phyloP scores from a whole-genome alignment of 2,113 vertebrate genomes.

The Aspiorhynchus laticeps region DNA sequence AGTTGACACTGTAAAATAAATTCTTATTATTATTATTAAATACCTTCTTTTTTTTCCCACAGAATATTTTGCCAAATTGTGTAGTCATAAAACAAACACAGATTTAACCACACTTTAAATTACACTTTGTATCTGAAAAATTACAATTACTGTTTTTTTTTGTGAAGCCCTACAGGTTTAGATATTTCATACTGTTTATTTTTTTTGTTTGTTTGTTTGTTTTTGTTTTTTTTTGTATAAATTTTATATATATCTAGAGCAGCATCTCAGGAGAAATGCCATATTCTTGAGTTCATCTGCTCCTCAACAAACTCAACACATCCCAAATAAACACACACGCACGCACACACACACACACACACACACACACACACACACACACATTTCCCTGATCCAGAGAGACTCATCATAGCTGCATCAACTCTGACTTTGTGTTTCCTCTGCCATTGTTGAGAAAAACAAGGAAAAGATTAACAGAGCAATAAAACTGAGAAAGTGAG shows the following conservation, averaged over 20 bases:
- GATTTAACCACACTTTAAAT: too few species aligned
- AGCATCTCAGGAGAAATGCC: not conserved
- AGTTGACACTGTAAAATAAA: too few species aligned
- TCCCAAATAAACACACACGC: not conserved
- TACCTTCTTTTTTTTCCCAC: too few species aligned
- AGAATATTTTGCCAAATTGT: too few species aligned
- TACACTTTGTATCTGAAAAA: not conserved
- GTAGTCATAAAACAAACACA: too few species aligned
- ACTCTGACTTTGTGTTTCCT: not conserved
- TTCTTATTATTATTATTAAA: too few species aligned
- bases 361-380: not conserved
- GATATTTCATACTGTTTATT: too few species aligned
- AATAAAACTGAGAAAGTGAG: not conserved
- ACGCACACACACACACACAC: not conserved
- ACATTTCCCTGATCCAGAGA: not conserved
- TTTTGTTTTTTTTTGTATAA: too few species aligned
- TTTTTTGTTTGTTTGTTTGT: too few species aligned
- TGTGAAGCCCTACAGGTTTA: too few species aligned
- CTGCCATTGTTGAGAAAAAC: constrained; percentile 2
- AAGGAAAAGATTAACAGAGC: constrained; percentile 14
- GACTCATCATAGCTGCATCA: not conserved
- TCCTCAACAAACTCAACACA: not conserved
- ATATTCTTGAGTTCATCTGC: not conserved
- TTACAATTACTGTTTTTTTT: too few species aligned
- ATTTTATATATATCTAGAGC: too few species aligned